Evolutionary conservation across 1,140 invertebrate genomes (phyloP).

Genomic region (Batillaria attramentaria): DNA sequence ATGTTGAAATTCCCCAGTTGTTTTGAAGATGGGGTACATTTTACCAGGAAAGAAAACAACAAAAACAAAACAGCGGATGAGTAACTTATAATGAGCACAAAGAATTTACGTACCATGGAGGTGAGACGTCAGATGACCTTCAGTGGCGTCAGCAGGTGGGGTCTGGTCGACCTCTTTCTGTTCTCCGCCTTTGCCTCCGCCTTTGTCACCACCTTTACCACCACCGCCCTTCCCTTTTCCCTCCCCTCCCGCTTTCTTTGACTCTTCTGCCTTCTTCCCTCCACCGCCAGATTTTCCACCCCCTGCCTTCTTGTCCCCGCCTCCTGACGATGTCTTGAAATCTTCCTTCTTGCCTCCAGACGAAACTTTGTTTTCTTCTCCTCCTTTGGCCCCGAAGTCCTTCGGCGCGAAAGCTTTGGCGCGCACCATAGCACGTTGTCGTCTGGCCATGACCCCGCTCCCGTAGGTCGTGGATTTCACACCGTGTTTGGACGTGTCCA

Average conservation of each 20-base stretch:
- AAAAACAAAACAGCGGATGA: no score
- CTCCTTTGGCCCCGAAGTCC: not conserved
- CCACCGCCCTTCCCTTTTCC: not conserved
- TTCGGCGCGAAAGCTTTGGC: not conserved
- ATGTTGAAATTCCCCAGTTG: not conserved
- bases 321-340: not conserved
- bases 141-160: conserved; percentile 16
- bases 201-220: not conserved
- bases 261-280: not conserved
- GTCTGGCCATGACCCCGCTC: not conserved
- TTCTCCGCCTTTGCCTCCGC: not conserved
- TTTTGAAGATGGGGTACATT: not conserved
- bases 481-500: not conserved
- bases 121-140: conserved; percentile 23
- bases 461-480: not conserved
- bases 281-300: not conserved
- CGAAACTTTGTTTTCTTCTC: no score
- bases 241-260: not conserved
- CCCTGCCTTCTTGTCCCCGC: not conserved
- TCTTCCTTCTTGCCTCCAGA: no score
- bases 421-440: not conserved
- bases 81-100: no score
- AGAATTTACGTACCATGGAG: conserved; percentile 21
- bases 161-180: not conserved
- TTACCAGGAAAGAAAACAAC: not conserved